These are phyloP conservation scores for Malacosoma neustria DNA, from an alignment of 2,888 invertebrate genomes.

Conservation along the genomic window DNA sequence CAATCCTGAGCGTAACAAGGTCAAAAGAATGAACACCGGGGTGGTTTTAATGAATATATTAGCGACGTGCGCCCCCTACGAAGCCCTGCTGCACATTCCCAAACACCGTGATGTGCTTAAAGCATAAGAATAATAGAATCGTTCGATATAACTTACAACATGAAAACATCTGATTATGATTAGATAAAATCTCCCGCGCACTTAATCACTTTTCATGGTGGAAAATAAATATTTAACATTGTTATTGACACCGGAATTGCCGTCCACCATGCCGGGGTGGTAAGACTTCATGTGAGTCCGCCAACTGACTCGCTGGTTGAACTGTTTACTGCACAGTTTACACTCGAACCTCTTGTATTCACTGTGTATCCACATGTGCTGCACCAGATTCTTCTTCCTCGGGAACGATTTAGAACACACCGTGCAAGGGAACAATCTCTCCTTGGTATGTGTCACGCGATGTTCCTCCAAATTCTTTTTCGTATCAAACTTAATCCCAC, in stretches of 20 bases:
- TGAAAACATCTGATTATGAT: too few species aligned
- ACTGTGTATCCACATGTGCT: constrained; percentile 63
- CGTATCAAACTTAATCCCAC: constrained; percentile 49
- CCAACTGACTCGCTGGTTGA: constrained; percentile 61
- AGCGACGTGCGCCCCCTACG: too few species aligned
- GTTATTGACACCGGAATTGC: constrained; percentile 35
- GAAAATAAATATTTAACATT: constrained; percentile 38
- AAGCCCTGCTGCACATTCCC: too few species aligned
- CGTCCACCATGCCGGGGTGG: constrained; percentile 44
- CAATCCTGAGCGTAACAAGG: too few species aligned
- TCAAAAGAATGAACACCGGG: too few species aligned
- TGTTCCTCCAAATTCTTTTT: constrained; percentile 53
- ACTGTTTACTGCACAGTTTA: constrained; percentile 50
- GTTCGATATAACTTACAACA: too few species aligned
- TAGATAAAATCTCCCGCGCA: too few species aligned
- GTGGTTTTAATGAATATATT: too few species aligned
- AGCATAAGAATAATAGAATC: too few species aligned
- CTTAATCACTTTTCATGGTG: too few species aligned
- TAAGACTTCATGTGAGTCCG: constrained; percentile 56
- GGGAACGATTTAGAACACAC: constrained; percentile 61
- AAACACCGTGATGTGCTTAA: too few species aligned
- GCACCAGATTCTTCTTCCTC: constrained; percentile 49
- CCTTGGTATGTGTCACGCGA: constrained; percentile 68
- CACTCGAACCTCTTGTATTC: constrained; percentile 56
- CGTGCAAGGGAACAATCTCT: constrained; percentile 62